phyloP scores from a whole-genome alignment of 1,140 invertebrate genomes.

The Euura saliciscinereae region DNA sequence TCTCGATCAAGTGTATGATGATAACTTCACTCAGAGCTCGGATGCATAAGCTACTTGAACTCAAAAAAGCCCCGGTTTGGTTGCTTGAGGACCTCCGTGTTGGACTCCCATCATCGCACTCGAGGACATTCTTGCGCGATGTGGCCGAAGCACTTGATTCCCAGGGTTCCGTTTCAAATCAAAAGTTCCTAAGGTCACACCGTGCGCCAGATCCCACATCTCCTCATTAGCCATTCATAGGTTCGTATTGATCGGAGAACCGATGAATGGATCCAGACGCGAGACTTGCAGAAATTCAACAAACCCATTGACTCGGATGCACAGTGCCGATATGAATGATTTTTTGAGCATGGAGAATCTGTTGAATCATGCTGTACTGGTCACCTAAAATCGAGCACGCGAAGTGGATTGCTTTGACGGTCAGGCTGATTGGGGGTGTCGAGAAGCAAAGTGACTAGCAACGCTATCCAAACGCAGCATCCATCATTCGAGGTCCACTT shows the following conservation, averaged over 20 bases:
- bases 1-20: no score
- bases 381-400: background rate
- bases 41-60: background rate
- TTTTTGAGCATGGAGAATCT: no score
- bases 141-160: background rate
- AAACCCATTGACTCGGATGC: no score
- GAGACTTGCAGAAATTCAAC: no score
- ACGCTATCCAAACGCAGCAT: conserved; percentile 2
- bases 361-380: no score
- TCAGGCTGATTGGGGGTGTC: background rate
- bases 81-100: no score
- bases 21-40: background rate
- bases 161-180: background rate
- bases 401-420: background rate
- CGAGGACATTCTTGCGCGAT: background rate
- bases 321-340: no score
- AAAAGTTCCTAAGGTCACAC: background rate
- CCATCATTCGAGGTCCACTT: background rate
- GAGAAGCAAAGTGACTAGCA: background rate
- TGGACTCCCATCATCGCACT: background rate
- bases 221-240: no score
- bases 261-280: no score
- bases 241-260: no score
- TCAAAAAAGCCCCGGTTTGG: background rate
- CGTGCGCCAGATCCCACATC: no score